A percentile compares a stretch with the other conserved stretches of the same genome.
Conservation (phyloP, 2,113 vertebrate species). For the Bucco capensis region DNA sequence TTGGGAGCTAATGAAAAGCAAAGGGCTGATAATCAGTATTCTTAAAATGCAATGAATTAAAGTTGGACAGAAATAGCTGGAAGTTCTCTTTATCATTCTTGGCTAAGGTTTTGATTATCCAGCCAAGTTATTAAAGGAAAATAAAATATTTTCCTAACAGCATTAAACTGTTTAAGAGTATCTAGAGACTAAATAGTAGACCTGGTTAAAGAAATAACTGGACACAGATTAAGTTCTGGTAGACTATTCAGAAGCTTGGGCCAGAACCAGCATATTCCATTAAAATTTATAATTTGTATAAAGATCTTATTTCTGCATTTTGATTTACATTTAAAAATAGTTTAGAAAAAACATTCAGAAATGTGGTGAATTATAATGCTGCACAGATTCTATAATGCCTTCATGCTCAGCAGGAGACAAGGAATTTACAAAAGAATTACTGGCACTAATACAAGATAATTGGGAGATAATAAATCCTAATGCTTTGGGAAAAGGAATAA, state of each 20-base stretch:
- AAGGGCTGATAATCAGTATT: neutral
- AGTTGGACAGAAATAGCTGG: conserved; percentile 5
- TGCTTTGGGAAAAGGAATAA: neutral
- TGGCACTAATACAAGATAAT: neutral
- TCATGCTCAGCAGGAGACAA: neutral
- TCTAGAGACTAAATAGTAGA: neutral
- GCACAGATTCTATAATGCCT: neutral
- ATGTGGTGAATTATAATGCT: neutral
- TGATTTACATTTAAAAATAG: neutral
- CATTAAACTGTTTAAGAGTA: conserved; percentile 7
- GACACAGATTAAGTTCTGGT: neutral
- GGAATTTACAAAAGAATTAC: conserved; percentile 25
- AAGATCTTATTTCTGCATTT: neutral
- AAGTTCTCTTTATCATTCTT: neutral
- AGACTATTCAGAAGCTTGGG: neutral
- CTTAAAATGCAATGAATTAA: conserved; percentile 22
- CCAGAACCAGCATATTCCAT: neutral
- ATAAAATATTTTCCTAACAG: conserved; percentile 15
- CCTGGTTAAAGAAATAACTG: neutral
- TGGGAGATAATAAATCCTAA: neutral
- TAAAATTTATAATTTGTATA: neutral
- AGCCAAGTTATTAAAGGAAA: conserved; percentile 14
- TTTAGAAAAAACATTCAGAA: neutral
- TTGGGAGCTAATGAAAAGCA: conserved; percentile 10
- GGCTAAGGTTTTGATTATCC: conserved; percentile 1